Evolutionary conservation across 1,140 invertebrate genomes (phyloP).

Genomic region (Macrobrachium nipponense): DNA sequence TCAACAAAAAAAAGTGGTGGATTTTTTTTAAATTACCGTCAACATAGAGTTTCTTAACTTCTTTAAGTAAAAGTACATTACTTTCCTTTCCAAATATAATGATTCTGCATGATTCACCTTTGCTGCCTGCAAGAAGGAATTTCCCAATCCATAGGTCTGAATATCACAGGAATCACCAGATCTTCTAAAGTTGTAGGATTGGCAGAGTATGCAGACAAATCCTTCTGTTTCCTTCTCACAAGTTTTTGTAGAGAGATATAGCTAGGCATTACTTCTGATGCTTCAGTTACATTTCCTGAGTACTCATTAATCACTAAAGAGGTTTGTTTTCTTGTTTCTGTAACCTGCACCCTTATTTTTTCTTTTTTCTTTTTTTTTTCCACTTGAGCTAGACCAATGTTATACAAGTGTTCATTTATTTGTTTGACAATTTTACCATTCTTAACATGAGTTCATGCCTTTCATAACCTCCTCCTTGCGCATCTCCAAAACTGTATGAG

Average conservation of each 20-base stretch:
- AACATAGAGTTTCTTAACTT: conserved; percentile 24
- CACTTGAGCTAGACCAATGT: too few relatives aligned
- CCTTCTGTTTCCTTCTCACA: conserved; percentile 26
- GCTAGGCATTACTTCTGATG: conserved; percentile 31
- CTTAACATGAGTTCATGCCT: too few relatives aligned
- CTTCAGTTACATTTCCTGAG: conserved; percentile 30
- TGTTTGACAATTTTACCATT: too few relatives aligned
- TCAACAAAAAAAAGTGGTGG: conserved; percentile 17
- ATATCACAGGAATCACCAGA: conserved; percentile 24
- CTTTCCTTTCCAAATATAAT: conserved; percentile 37
- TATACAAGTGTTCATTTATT: too few relatives aligned
- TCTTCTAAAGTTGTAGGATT: conserved; percentile 32
- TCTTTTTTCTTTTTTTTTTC: too few relatives aligned
- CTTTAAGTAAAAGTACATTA: conserved; percentile 35
- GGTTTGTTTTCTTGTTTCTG: too few relatives aligned
- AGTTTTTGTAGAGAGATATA: conserved; percentile 26
- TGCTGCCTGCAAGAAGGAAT: conserved; percentile 22
- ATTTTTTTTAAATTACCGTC: conserved; percentile 8
- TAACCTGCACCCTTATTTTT: too few relatives aligned
- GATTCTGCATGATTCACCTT: conserved; percentile 34
- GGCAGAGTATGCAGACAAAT: conserved; percentile 32
- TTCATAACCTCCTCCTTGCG: too few relatives aligned
- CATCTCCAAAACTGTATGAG: too few relatives aligned
- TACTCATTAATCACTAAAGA: too few relatives aligned
- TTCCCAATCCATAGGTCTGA: conserved; percentile 15